phyloP scores from a whole-genome alignment of 2,888 invertebrate species.

The Palloptera scutellata region DNA sequence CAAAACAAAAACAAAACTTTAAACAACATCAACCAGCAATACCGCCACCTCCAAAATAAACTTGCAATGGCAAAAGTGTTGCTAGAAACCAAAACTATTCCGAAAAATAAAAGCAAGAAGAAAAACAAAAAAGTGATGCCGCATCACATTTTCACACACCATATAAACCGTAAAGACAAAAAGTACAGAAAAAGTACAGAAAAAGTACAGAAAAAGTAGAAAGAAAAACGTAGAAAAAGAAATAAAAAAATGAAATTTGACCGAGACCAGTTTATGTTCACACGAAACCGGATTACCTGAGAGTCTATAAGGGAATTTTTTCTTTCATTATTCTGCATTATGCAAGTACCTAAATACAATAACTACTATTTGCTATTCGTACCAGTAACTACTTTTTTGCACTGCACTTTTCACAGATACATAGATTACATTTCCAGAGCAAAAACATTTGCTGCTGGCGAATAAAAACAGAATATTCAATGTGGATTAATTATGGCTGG shows the following conservation, averaged over 20 bases:
- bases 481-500: no score
- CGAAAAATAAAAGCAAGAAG: not conserved
- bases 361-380: not conserved
- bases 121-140: slow-evolving; percentile 7
- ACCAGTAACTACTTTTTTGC: no score
- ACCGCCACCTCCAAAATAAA: not conserved
- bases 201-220: not conserved
- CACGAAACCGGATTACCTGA: slow-evolving; percentile 51
- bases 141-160: slow-evolving; percentile 5
- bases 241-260: slow-evolving; percentile 10
- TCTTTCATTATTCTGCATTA: slow-evolving; percentile 23
- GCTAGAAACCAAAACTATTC: not conserved
- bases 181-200: not conserved
- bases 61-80: not conserved
- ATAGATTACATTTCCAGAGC: no score
- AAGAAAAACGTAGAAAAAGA: slow-evolving; percentile 5
- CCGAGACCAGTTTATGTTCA: slow-evolving; percentile 50
- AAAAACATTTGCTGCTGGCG: no score
- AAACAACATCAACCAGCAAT: not conserved
- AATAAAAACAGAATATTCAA: no score
- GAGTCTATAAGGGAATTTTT: slow-evolving; percentile 32
- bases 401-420: no score
- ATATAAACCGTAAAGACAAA: not conserved
- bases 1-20: no score
- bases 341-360: not conserved